Evolutionary conservation across 2,113 vertebrate genomes (phyloP).

Genomic region (Antechinus flavipes): DNA sequence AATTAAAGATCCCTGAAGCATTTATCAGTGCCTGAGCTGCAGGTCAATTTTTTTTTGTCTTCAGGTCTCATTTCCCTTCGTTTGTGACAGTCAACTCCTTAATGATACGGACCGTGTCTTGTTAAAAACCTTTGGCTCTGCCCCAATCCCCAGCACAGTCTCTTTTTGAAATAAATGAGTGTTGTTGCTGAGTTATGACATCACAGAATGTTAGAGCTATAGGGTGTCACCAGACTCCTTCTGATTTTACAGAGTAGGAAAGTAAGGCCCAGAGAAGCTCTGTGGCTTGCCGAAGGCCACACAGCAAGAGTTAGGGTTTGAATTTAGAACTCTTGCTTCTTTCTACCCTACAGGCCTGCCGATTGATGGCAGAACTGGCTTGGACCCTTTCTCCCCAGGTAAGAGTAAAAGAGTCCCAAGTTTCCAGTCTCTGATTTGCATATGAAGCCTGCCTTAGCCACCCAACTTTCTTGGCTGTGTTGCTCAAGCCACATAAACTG

Average conservation of each 20-base stretch:
- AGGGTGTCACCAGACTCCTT: not conserved
- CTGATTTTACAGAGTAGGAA: not conserved
- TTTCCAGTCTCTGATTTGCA: slow-evolving; percentile 30
- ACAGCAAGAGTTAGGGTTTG: not conserved
- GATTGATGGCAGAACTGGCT: not conserved
- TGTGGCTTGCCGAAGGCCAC: not conserved
- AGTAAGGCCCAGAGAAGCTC: not conserved
- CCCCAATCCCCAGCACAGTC: not conserved
- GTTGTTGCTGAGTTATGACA: not conserved
- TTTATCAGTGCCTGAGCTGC: not conserved
- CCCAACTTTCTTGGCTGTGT: slow-evolving; percentile 25
- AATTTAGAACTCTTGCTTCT: not conserved
- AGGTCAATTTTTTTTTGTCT: too few species aligned
- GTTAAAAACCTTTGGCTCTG: not conserved
- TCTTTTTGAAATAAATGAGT: not conserved
- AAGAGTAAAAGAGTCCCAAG: slow-evolving; percentile 11
- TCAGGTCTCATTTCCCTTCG: too few species aligned
- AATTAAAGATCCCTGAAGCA: not conserved
- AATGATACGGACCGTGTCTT: too few species aligned
- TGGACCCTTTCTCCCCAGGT: slow-evolving; percentile 8
- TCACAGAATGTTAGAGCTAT: not conserved
- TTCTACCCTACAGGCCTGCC: not conserved
- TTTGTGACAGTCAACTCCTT: too few species aligned
- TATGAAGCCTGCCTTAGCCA: slow-evolving; percentile 14
- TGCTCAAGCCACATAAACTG: slow-evolving; percentile 29